Conservation (phyloP, 1,140 invertebrate species). For the Vanessa atalanta region DNA sequence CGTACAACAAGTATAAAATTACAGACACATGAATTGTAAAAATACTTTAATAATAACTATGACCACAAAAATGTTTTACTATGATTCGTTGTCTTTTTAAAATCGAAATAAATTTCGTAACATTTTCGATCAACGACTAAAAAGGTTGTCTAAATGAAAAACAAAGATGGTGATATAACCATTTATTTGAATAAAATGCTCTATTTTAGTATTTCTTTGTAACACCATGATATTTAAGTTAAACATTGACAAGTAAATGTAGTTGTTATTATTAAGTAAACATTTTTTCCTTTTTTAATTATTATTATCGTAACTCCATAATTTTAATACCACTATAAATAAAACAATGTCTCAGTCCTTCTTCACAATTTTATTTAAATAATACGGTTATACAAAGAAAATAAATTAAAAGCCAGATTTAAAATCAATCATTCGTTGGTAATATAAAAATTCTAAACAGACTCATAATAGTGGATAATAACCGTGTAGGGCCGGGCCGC, state of each 20-base stretch:
- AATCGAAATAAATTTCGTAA: too few relatives aligned
- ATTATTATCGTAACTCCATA: slow-evolving; percentile 50
- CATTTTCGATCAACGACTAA: too few relatives aligned
- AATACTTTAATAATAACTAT: too few relatives aligned
- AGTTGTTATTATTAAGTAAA: slow-evolving; percentile 67
- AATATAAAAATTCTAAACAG: slow-evolving; percentile 80
- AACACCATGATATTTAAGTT: slow-evolving; percentile 76
- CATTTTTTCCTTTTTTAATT: slow-evolving; percentile 53
- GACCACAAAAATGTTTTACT: too few relatives aligned
- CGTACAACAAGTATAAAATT: too few relatives aligned
- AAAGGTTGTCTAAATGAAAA: slow-evolving; percentile 44
- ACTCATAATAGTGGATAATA: slow-evolving; percentile 70
- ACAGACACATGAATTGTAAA: too few relatives aligned
- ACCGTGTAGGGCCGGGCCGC: slow-evolving; percentile 12
- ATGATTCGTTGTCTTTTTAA: too few relatives aligned
- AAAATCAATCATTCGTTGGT: slow-evolving; percentile 78
- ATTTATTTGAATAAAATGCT: slow-evolving; percentile 79
- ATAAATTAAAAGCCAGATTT: slow-evolving; percentile 80
- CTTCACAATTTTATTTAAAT: slow-evolving; percentile 76
- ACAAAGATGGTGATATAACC: slow-evolving; percentile 73
- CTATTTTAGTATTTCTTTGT: slow-evolving; percentile 76
- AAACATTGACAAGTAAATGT: slow-evolving; percentile 69
- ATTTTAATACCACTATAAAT: slow-evolving; percentile 62
- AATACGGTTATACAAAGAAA: slow-evolving; percentile 79
- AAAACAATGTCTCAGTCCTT: slow-evolving; percentile 77